These are phyloP conservation scores for Plusia festucae DNA, from an alignment of 2,888 invertebrate species.

Conservation along the genomic window DNA sequence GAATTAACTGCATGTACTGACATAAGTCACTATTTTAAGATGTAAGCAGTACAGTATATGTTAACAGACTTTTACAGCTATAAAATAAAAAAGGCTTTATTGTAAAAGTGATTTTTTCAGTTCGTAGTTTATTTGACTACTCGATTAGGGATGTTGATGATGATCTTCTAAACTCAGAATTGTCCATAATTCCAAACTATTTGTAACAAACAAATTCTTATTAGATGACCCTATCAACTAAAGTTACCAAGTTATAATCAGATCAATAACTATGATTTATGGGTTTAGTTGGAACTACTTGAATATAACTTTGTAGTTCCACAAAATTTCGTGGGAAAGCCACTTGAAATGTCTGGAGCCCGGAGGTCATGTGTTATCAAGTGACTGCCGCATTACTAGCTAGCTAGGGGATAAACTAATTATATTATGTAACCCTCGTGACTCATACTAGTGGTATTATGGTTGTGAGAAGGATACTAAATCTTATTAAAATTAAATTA, in stretches of 20 bases:
- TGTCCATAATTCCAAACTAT: too few relatives aligned
- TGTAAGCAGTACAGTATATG: too few relatives aligned
- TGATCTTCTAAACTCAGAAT: too few relatives aligned
- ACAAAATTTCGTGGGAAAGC: conserved; percentile 45
- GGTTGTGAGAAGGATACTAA: conserved; percentile 18
- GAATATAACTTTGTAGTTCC: conserved; percentile 27
- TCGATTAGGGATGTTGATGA: too few relatives aligned
- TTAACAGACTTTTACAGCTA: too few relatives aligned
- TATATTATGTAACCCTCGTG: conserved; percentile 30
- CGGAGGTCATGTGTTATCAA: conserved; percentile 29
- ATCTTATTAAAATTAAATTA: not conserved
- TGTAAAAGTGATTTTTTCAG: too few relatives aligned
- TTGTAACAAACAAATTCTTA: not conserved
- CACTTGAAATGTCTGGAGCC: conserved; percentile 22
- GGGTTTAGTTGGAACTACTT: conserved; percentile 23
- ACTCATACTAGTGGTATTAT: conserved; percentile 33
- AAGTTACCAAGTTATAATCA: conserved; percentile 3
- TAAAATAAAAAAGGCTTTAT: not conserved
- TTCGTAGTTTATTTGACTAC: too few relatives aligned
- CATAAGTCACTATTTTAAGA: too few relatives aligned
- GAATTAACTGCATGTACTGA: conserved; percentile 32
- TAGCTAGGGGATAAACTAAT: conserved; percentile 37
- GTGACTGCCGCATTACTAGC: conserved; percentile 27
- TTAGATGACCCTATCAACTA: not conserved
- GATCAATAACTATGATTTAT: conserved; percentile 17